These are phyloP conservation scores for Amaurobius ferox DNA, from an alignment of 2,888 invertebrate genomes.

Conservation along the genomic window DNA sequence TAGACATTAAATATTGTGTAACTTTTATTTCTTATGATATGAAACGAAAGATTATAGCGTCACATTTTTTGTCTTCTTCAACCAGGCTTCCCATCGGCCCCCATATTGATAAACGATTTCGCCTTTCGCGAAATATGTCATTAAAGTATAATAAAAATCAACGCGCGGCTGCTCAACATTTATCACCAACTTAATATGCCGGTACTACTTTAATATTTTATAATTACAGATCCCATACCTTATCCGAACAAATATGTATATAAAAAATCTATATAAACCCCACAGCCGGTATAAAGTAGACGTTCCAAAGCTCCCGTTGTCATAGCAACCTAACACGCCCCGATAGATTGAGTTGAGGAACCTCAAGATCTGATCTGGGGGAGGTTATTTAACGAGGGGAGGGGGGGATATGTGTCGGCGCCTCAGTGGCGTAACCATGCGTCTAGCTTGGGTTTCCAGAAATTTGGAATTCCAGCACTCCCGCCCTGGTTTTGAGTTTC, in stretches of 20 bases:
- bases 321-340: conserved; percentile 68
- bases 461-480: conserved; percentile 56
- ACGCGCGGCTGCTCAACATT: conserved; percentile 34
- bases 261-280: neutral
- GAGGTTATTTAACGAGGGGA: conserved; percentile 28
- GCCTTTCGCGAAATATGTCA: conserved; percentile 33
- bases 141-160: conserved; percentile 58
- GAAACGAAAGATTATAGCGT: too few species aligned
- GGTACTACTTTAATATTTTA: conserved; percentile 21
- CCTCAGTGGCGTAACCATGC: conserved; percentile 59
- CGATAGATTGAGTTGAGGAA: conserved; percentile 38
- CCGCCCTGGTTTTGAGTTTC: conserved; percentile 41
- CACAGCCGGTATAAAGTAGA: conserved; percentile 4
- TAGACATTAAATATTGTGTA: too few species aligned
- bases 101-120: conserved; percentile 64
- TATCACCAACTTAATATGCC: conserved; percentile 42
- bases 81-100: neutral
- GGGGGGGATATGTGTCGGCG: conserved; percentile 41
- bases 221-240: conserved; percentile 35
- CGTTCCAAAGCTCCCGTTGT: conserved; percentile 23
- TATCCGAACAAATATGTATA: neutral
- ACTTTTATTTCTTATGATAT: too few species aligned
- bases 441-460: conserved; percentile 67
- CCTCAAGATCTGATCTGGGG: conserved; percentile 32
- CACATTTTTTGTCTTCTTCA: neutral